Evolutionary conservation across 1,140 invertebrate genomes (phyloP).

Genomic region (Drosophila tani): DNA sequence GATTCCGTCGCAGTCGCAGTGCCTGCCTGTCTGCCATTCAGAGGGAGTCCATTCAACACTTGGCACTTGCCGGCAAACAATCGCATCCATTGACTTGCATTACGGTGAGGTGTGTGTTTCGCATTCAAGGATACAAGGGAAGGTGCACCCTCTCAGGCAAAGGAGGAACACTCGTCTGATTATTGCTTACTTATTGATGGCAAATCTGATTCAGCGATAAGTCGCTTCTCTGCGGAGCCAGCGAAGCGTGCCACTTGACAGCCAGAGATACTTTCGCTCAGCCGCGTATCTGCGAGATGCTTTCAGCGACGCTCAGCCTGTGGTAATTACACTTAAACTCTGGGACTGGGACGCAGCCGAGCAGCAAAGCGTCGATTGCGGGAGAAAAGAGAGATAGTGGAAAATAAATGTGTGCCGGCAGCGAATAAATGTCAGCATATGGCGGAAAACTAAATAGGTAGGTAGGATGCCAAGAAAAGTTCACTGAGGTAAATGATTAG

Average conservation of each 20-base stretch:
- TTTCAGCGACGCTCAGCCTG: constrained; percentile 4
- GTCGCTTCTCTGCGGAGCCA: constrained; percentile 33
- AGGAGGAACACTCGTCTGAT: constrained; percentile 31
- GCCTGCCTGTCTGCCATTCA: constrained; percentile 23
- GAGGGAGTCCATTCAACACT: constrained; percentile 59
- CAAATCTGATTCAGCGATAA: constrained; percentile 48
- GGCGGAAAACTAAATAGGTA: not conserved
- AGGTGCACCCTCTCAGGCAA: constrained; percentile 5
- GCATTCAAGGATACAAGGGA: not conserved
- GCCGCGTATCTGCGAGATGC: constrained; percentile 27
- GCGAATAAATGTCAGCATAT: constrained; percentile 12
- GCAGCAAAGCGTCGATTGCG: not conserved
- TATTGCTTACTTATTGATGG: constrained; percentile 60
- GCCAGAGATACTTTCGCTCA: constrained; percentile 25
- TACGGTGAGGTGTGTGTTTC: constrained; percentile 21
- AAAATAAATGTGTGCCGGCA: constrained; percentile 9
- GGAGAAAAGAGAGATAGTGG: not conserved
- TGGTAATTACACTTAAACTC: constrained; percentile 15
- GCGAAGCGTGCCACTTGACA: constrained; percentile 39
- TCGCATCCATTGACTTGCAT: constrained; percentile 69
- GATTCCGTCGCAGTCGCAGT: not conserved
- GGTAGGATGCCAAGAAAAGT: not conserved
- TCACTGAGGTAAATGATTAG: not conserved
- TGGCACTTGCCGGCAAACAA: constrained; percentile 50
- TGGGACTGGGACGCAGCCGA: not conserved